Percentiles rank a stretch among this genome's conserved stretches.
Evolutionary conservation across 2,888 invertebrate species (phyloP).

Genomic region (Xestobium rufovillosum): DNA sequence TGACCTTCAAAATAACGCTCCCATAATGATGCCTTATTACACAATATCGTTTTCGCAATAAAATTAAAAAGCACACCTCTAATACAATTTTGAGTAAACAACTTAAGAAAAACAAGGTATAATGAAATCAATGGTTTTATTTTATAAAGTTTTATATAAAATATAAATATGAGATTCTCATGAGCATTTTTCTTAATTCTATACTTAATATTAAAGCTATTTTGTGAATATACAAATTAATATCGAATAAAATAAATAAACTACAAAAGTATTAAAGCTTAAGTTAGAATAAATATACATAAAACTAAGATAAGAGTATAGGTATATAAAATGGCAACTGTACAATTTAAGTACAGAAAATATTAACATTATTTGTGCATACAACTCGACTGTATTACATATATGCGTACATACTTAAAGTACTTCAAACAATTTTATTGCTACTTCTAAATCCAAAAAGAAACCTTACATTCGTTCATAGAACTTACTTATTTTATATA

Average conservation of each 20-base stretch:
- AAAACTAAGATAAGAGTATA: too few species aligned
- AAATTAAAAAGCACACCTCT: too few species aligned
- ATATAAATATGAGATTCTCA: conserved; percentile 10
- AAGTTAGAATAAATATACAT: too few species aligned
- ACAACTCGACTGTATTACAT: too few species aligned
- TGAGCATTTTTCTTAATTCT: neutral
- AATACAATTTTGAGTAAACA: too few species aligned
- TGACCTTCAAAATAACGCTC: conserved; percentile 15
- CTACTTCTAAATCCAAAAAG: too few species aligned
- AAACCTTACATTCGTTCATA: conserved; percentile 62
- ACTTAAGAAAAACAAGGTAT: too few species aligned
- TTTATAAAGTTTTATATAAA: conserved; percentile 14
- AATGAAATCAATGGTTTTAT: conserved; percentile 12
- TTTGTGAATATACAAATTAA: conserved; percentile 4
- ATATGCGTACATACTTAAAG: too few species aligned
- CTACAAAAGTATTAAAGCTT: neutral
- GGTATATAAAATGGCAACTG: too few species aligned
- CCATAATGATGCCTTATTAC: conserved; percentile 8
- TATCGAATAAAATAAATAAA: neutral
- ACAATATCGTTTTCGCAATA: conserved; percentile 9
- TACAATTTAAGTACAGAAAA: too few species aligned
- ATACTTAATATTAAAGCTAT: conserved; percentile 3
- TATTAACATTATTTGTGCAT: too few species aligned
- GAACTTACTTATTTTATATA: conserved; percentile 91
- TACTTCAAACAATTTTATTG: too few species aligned